A percentile compares a stretch with the other conserved stretches of the same genome.
phyloP scores from a whole-genome alignment of 2,888 invertebrate species.

The Lithophane semibrunnea region DNA sequence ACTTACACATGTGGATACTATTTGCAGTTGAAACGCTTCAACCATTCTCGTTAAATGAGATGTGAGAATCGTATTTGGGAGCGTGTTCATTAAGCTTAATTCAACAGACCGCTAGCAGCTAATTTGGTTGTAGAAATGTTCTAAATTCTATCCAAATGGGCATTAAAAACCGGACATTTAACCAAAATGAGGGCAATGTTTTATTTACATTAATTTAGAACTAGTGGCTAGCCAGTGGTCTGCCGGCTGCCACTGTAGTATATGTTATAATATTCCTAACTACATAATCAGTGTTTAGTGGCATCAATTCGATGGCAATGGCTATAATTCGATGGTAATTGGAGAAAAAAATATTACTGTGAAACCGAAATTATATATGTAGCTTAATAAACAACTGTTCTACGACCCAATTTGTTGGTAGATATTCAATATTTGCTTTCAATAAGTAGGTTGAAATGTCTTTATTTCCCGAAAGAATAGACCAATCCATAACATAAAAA shows the following conservation, averaged over 20 bases:
- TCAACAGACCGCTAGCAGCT: conserved; percentile 44
- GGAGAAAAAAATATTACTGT: background rate
- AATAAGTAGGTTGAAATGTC: background rate
- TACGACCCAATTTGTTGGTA: background rate
- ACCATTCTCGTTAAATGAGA: conserved; percentile 41
- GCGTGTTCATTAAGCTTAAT: conserved; percentile 28
- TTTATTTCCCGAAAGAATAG: conserved; percentile 17
- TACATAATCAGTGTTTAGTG: background rate
- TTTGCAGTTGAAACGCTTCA: conserved; percentile 24
- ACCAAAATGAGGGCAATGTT: conserved; percentile 3
- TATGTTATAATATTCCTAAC: background rate
- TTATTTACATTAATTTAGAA: background rate
- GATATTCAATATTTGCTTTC: conserved; percentile 12
- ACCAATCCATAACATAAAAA: conserved; percentile 11
- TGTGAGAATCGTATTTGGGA: conserved; percentile 37
- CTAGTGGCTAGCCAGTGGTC: too few species aligned
- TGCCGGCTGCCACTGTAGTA: background rate
- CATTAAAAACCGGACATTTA: conserved; percentile 10
- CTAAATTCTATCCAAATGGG: conserved; percentile 16
- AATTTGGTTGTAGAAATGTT: conserved; percentile 32
- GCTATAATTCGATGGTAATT: background rate
- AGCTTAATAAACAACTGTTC: background rate
- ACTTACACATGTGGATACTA: background rate
- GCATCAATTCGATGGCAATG: background rate
- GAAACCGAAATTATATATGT: background rate